phyloP scores from a whole-genome alignment of 2,888 invertebrate genomes.

The Rosalia funebris region DNA sequence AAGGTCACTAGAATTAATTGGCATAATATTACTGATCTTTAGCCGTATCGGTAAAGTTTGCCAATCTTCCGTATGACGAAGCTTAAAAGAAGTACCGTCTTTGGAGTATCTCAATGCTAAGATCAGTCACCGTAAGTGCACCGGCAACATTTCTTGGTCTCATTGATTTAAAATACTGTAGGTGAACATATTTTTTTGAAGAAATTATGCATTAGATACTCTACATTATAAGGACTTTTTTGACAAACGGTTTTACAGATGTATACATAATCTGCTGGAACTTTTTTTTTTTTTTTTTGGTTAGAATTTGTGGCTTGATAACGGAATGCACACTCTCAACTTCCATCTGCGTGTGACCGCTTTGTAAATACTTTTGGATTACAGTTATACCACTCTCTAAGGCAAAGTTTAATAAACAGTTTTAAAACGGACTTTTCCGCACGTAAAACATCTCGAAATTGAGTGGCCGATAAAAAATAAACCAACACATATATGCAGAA shows the following conservation, averaged over 20 bases:
- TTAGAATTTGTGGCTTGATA: slow-evolving; percentile 34
- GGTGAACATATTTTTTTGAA: slow-evolving; percentile 18
- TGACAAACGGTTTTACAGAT: slow-evolving; percentile 30
- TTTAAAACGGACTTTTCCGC: background rate
- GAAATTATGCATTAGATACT: slow-evolving; percentile 23
- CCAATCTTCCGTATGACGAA: slow-evolving; percentile 17
- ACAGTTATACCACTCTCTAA: slow-evolving; percentile 10
- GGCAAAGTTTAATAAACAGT: background rate
- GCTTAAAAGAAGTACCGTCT: slow-evolving; percentile 22
- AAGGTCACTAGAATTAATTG: slow-evolving; percentile 5
- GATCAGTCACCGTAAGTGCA: slow-evolving; percentile 13
- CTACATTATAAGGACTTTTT: slow-evolving; percentile 38
- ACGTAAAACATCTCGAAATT: too few species aligned
- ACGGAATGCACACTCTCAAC: slow-evolving; percentile 38
- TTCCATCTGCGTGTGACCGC: slow-evolving; percentile 43
- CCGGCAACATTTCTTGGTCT: slow-evolving; percentile 20
- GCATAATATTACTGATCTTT: slow-evolving; percentile 3
- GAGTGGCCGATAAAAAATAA: too few species aligned
- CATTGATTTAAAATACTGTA: slow-evolving; percentile 18
- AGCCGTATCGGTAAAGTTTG: slow-evolving; percentile 19
- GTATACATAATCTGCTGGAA: slow-evolving; percentile 39
- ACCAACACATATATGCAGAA: too few species aligned
- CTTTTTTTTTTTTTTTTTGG: slow-evolving; percentile 31
- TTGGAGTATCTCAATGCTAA: slow-evolving; percentile 19
- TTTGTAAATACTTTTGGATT: slow-evolving; percentile 37